These are phyloP conservation scores for Diuraphis noxia DNA, from an alignment of 1,140 invertebrate genomes.

Conservation along the genomic window DNA sequence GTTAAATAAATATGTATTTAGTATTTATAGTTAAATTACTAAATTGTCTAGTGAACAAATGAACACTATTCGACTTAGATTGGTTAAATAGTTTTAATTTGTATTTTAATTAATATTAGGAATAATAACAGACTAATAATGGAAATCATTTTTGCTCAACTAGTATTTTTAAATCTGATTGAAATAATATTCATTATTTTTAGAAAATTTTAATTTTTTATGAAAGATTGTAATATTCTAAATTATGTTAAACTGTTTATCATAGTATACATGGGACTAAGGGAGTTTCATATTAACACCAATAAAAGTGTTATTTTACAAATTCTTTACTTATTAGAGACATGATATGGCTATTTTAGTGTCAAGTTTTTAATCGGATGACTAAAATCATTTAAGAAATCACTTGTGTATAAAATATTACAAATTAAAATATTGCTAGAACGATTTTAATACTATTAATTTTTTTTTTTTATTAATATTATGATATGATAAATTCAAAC, in stretches of 20 bases:
- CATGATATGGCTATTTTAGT: background rate
- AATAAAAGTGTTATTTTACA: background rate
- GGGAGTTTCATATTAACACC: background rate
- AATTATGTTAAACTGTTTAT: constrained; percentile 18
- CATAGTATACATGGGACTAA: background rate
- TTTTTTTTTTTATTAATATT: constrained; percentile 10
- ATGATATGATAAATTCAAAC: background rate
- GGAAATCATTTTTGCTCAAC: constrained; percentile 31
- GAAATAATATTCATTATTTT: background rate
- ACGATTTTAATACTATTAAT: background rate
- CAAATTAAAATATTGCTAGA: background rate
- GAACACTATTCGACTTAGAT: background rate
- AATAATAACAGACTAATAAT: constrained; percentile 19
- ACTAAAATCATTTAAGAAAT: background rate
- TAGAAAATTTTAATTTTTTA: constrained; percentile 28
- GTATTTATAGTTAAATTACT: constrained; percentile 15
- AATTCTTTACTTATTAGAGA: background rate
- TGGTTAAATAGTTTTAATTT: background rate
- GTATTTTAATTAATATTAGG: background rate
- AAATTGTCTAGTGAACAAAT: background rate
- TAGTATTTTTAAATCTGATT: constrained; percentile 10
- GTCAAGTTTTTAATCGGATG: background rate
- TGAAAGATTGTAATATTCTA: background rate
- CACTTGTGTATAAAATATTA: constrained; percentile 11
- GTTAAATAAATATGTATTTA: constrained; percentile 1